These are phyloP conservation scores for Sibirionetta formosa DNA, from an alignment of 2,797 vertebrate genomes.

Conservation along the genomic window DNA sequence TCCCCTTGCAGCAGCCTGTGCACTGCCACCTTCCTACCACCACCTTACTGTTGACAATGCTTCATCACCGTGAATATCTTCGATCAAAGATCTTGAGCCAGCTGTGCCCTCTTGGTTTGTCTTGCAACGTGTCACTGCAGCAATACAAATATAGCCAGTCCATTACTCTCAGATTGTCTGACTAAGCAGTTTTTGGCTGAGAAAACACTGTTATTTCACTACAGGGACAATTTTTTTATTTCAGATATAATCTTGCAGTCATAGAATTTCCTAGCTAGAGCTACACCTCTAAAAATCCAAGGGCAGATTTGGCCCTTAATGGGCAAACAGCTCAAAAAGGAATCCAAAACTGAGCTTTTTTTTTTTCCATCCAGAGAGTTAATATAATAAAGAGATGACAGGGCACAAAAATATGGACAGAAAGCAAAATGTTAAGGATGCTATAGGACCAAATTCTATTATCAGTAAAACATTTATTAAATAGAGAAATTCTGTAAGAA, in stretches of 20 bases:
- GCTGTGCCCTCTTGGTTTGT: not conserved
- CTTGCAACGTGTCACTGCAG: not conserved
- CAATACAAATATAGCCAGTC: not conserved
- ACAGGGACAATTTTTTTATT: not conserved
- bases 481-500: not conserved
- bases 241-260: not conserved
- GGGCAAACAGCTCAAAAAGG: not conserved
- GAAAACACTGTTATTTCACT: not conserved
- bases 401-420: not conserved
- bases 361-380: not conserved
- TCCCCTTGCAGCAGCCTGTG: not conserved
- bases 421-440: not conserved
- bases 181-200: conserved; percentile 8
- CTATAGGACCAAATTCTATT: not conserved
- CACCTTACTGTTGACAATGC: not conserved
- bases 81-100: not conserved
- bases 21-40: conserved; percentile 14
- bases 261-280: not conserved
- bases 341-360: not conserved
- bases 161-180: not conserved
- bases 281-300: not conserved
- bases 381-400: not conserved
- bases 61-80: not conserved
- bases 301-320: not conserved
- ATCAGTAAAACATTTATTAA: not conserved